Evolutionary conservation across 2,888 invertebrate genomes (phyloP).

Genomic region (Archips xylosteana): DNA sequence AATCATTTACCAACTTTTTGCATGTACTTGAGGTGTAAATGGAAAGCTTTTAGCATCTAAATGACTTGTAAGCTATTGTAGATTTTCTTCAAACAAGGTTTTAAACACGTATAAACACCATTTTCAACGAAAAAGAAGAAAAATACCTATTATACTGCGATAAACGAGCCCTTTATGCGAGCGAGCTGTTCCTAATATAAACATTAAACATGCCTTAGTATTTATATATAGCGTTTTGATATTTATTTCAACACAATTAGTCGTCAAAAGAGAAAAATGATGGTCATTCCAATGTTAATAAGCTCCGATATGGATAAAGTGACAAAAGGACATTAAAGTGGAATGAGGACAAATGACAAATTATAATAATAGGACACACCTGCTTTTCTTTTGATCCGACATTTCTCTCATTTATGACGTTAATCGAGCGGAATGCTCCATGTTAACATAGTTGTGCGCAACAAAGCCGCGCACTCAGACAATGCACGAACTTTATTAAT

Average conservation of each 20-base stretch:
- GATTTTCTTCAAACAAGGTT: neutral
- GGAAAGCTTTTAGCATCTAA: neutral
- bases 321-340: constrained; percentile 70
- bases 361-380: constrained; percentile 83
- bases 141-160: neutral
- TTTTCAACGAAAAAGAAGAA: constrained; percentile 1
- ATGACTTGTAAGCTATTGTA: neutral
- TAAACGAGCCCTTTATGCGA: constrained; percentile 10
- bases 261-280: constrained; percentile 56
- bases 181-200: constrained; percentile 19
- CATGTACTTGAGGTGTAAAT: neutral
- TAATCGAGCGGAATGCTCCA: constrained; percentile 81
- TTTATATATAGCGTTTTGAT: constrained; percentile 33
- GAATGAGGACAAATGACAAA: constrained; percentile 79
- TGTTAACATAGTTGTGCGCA: constrained; percentile 77
- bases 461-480: constrained; percentile 79
- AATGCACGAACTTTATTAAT: constrained; percentile 76
- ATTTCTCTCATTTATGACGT: constrained; percentile 85
- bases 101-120: neutral
- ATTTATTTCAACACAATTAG: constrained; percentile 57
- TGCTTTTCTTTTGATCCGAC: constrained; percentile 85
- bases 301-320: constrained; percentile 62
- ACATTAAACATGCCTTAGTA: constrained; percentile 18
- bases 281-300: constrained; percentile 62
- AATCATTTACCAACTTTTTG: neutral